Percentiles rank a stretch among this genome's conserved stretches.
These are phyloP conservation scores for Larimichthys crocea DNA, from an alignment of 2,113 vertebrate genomes.

Conservation along the genomic window DNA sequence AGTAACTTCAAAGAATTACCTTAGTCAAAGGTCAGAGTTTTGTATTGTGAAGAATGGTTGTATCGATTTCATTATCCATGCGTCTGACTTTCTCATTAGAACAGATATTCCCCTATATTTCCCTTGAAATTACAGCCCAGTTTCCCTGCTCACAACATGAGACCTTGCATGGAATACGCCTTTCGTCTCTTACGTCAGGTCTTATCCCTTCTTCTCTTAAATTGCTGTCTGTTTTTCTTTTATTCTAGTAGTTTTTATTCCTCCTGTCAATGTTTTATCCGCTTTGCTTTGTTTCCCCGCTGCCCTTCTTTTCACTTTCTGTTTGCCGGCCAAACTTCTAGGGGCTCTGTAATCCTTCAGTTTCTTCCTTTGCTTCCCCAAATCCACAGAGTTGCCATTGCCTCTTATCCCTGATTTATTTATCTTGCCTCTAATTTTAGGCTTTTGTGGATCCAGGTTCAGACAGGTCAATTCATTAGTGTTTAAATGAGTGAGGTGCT, in stretches of 20 bases:
- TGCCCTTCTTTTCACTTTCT: background rate
- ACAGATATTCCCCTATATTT: conserved; percentile 13
- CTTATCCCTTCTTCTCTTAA: conserved; percentile 3
- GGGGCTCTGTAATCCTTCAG: conserved; percentile 37
- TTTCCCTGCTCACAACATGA: background rate
- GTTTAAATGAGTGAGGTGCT: conserved; percentile 70
- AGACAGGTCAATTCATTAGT: conserved; percentile 76
- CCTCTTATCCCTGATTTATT: conserved; percentile 60
- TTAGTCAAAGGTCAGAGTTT: background rate
- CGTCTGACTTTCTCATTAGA: conserved; percentile 14
- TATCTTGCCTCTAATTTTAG: conserved; percentile 66
- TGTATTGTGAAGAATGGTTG: background rate
- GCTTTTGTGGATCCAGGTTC: conserved; percentile 61
- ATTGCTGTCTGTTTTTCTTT: background rate
- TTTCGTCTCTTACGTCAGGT: background rate
- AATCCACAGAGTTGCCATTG: conserved; percentile 29
- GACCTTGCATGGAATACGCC: background rate
- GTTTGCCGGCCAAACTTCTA: conserved; percentile 1
- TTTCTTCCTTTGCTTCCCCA: conserved; percentile 27
- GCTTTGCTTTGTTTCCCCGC: background rate
- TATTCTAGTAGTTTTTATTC: background rate
- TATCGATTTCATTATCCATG: conserved; percentile 19
- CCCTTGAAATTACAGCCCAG: conserved; percentile 15
- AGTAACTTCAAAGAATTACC: background rate
- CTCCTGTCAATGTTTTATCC: background rate